These are phyloP conservation scores for Aeoliscus strigatus DNA, from an alignment of 2,797 vertebrate genomes.

Conservation along the genomic window DNA sequence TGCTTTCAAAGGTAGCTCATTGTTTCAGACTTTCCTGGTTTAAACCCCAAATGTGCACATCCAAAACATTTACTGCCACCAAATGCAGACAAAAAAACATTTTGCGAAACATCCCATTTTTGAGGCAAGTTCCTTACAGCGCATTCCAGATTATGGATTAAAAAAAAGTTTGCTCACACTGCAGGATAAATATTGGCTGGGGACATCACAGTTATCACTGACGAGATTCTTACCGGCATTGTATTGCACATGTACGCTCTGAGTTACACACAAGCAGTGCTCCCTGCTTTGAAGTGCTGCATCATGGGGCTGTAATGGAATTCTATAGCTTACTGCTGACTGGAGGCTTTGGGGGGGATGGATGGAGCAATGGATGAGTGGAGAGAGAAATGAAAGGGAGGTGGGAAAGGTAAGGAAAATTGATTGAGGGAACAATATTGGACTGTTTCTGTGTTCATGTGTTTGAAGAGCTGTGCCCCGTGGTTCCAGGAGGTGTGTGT, in stretches of 20 bases:
- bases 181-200: constrained; percentile 54
- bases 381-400: constrained; percentile 45
- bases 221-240: constrained; percentile 43
- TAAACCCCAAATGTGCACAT: neutral
- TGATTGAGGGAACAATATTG: constrained; percentile 42
- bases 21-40: neutral
- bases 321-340: constrained; percentile 68
- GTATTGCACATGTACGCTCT: constrained; percentile 29
- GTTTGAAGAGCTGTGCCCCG: constrained; percentile 23
- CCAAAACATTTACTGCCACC: constrained; percentile 3
- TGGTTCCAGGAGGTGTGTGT: neutral
- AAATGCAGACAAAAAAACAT: constrained; percentile 3
- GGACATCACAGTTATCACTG: constrained; percentile 46
- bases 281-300: constrained; percentile 62
- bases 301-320: constrained; percentile 69
- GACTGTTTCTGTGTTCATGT: constrained; percentile 32
- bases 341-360: constrained; percentile 56
- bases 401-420: constrained; percentile 38
- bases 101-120: constrained; percentile 12
- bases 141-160: constrained; percentile 26
- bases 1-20: neutral
- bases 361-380: constrained; percentile 50
- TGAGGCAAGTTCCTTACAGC: constrained; percentile 4
- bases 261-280: constrained; percentile 28
- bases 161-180: constrained; percentile 46